Base-by-base conservation (phyloP, 2,797 vertebrate species). In the Remorina albescens region DNA sequence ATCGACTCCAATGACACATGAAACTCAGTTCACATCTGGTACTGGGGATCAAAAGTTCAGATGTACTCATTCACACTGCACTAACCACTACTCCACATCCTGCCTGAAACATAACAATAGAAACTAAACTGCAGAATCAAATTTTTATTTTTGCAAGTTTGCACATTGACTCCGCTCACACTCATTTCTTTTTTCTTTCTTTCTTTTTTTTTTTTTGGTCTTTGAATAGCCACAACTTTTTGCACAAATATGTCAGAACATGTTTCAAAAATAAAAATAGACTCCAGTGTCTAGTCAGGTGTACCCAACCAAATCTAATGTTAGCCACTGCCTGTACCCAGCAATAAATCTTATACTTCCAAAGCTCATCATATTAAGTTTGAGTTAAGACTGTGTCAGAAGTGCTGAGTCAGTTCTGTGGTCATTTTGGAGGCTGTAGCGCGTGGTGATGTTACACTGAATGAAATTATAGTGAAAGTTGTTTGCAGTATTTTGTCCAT, bases 51-150 rank as follows among this genome's bases (percentile, higher is more conserved):
- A 82, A 60, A 71, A 78, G 85, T 91, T 89, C 82, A 91, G 39
- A 76, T 49, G 76, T 84, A 67, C 82, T 75, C 62, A 0, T 66
- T 81, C 75, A 71, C 84, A 54, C 76, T 67, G 75, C 65, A 19
- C 42, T 23, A 67, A 86, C 88, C 83, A 44, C 86, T 10, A 10
- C 59, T 79, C 88, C 90, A 91, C 89, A 90, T 93, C 91, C 92
- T 86, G 88, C 57, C 62, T 46, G 51, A 89, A 86, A 34, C 76
- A 87, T 57, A 89, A 91, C 77, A 89, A 49, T 49, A 23, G 68
- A 80, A 34, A 70, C 75, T 58, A 82, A 86, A 83, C 80, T 86
- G 87, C 87, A 82, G 51, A 81, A 78, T 85, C 57, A 0, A 42
- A 60, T 49, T 65, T 79, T 74, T 61, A 58, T 70, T 87, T 80